Percentiles rank a stretch among this genome's conserved stretches.
Conservation (phyloP, 37 sponge, comb jelly and placozoan genomes). For the Dysidea cf. avara region DNA sequence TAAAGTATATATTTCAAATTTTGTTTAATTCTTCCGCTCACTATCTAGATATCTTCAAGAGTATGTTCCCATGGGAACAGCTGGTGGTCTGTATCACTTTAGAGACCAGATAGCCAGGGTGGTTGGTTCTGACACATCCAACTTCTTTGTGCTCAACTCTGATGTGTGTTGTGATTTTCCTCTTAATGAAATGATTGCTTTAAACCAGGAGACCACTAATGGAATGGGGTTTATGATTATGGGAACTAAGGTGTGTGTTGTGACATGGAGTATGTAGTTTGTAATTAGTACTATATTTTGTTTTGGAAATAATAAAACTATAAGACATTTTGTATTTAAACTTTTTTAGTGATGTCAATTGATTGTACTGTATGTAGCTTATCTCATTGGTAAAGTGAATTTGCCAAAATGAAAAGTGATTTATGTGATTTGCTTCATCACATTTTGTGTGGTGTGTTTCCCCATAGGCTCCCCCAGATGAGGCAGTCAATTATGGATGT, state of each 20-base stretch:
- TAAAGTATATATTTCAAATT: background rate
- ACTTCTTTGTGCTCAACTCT: constrained; percentile 93
- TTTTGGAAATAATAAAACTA: background rate
- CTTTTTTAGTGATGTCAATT: background rate
- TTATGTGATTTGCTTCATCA: too few species aligned
- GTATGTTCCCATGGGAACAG: constrained; percentile 92
- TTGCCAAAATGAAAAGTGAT: too few species aligned
- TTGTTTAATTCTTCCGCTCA: background rate
- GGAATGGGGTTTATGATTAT: constrained; percentile 63
- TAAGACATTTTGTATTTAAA: background rate
- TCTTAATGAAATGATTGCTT: constrained; percentile 78
- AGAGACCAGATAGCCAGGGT: constrained; percentile 92
- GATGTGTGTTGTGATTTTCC: constrained; percentile 98
- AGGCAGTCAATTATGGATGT: constrained; percentile 92
- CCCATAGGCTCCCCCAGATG: constrained; percentile 67
- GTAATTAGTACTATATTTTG: background rate
- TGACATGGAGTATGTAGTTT: background rate
- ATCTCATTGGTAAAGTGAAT: background rate
- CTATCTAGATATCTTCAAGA: constrained; percentile 91
- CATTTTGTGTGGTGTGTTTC: too few species aligned
- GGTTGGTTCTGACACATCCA: constrained; percentile 34
- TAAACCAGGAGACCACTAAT: constrained; percentile 40
- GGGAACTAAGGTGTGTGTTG: constrained; percentile 62
- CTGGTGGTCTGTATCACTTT: constrained; percentile 97
- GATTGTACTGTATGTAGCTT: background rate